Conservation (phyloP, 2,113 vertebrate genomes). For the Oreochromis aureus region DNA sequence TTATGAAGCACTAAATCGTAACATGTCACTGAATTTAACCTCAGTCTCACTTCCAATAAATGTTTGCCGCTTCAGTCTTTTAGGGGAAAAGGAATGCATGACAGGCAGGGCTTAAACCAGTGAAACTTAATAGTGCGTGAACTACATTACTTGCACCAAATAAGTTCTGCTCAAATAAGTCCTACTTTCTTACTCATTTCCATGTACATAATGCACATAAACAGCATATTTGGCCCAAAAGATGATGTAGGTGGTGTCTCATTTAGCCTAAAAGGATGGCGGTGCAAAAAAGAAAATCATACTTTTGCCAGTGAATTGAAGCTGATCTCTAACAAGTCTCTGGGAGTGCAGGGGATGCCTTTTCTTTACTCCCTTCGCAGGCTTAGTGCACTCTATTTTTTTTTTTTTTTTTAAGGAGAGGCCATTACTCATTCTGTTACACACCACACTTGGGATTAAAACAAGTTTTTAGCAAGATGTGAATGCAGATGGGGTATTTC, state of each 20-base stretch:
- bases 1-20: neutral
- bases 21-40: slow-evolving; percentile 16
- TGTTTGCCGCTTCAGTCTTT: slow-evolving; percentile 13
- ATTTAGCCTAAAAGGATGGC: neutral
- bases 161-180: neutral
- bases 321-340: neutral
- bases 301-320: neutral
- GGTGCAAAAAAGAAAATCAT: neutral
- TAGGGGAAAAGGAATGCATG: slow-evolving; percentile 24
- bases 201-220: neutral
- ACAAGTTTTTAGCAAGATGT: neutral
- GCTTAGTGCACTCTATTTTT: neutral
- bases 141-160: neutral
- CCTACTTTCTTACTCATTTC: slow-evolving; percentile 9
- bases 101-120: slow-evolving; percentile 14
- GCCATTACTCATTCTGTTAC: neutral
- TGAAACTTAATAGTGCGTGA: slow-evolving; percentile 37
- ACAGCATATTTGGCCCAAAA: neutral
- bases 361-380: neutral
- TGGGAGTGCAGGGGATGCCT: slow-evolving; percentile 8
- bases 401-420: neutral
- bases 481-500: neutral
- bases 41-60: slow-evolving; percentile 7
- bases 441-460: neutral
- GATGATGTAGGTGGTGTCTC: neutral